Evolutionary conservation across 1,140 invertebrate species (phyloP).

Genomic region (Caenorhabditis remanei): DNA sequence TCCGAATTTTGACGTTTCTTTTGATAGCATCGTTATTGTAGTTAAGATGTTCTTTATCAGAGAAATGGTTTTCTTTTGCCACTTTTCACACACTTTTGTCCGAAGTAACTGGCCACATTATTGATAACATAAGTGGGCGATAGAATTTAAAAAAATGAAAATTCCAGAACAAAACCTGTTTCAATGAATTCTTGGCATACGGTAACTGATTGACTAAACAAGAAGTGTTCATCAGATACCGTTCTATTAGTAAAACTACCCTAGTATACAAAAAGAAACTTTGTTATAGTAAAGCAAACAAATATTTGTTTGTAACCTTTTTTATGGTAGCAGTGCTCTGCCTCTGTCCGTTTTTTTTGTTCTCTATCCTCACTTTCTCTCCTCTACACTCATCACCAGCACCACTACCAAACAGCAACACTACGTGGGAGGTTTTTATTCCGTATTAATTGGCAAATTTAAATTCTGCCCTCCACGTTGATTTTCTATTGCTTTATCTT

Average conservation of each 20-base stretch:
- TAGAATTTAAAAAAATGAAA: neutral
- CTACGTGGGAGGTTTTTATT: constrained; percentile 9
- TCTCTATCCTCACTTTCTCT: constrained; percentile 17
- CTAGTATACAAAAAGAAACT: neutral
- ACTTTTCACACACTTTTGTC: neutral
- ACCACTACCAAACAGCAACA: neutral
- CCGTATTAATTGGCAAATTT: too few species aligned
- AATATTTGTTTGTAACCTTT: constrained; percentile 52
- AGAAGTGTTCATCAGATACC: too few species aligned
- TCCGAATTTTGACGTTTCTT: neutral
- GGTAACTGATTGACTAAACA: too few species aligned
- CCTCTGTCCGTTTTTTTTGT: neutral
- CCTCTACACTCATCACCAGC: neutral
- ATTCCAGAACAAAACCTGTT: too few species aligned
- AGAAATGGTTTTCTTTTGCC: neutral
- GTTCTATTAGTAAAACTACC: too few species aligned
- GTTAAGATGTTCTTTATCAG: constrained; percentile 22
- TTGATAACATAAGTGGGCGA: neutral
- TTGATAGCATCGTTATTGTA: neutral
- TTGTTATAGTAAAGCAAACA: constrained; percentile 55
- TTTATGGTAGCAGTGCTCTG: constrained; percentile 38
- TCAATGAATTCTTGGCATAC: too few species aligned
- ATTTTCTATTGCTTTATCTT: too few species aligned
- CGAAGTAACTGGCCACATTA: neutral
- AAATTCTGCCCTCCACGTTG: too few species aligned